A percentile compares a stretch with the other conserved stretches of the same genome.
phyloP scores from a whole-genome alignment of 2,888 invertebrate genomes.

The Drosophila ezoana region DNA sequence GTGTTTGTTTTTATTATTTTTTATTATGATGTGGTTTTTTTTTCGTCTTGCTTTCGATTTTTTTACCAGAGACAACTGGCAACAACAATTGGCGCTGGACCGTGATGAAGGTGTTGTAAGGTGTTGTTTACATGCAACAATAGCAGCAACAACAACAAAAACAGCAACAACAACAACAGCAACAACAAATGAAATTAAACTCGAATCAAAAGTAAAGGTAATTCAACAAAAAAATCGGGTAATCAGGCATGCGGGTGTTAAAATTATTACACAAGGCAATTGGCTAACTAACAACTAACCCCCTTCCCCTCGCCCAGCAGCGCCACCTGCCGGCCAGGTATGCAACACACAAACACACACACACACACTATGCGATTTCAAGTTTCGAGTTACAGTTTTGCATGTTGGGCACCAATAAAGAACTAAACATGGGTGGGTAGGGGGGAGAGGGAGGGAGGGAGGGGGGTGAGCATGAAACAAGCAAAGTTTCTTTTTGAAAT shows the following conservation, averaged over 20 bases:
- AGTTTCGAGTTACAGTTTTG: conserved; percentile 23
- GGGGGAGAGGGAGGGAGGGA: too few relatives aligned
- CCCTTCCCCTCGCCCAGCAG: background rate
- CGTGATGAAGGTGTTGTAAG: conserved; percentile 78
- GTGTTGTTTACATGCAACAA: conserved; percentile 75
- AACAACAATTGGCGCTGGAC: conserved; percentile 63
- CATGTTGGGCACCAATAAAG: conserved; percentile 13
- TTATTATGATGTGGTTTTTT: conserved; percentile 30
- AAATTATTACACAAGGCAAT: conserved; percentile 66
- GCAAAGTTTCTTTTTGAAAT: background rate
- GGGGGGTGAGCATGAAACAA: background rate
- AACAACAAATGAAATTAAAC: conserved; percentile 40
- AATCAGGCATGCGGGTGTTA: conserved; percentile 75
- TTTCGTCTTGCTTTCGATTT: conserved; percentile 6
- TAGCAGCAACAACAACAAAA: conserved; percentile 25
- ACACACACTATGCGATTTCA: conserved; percentile 25
- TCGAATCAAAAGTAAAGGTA: conserved; percentile 49
- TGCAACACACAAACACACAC: conserved; percentile 1
- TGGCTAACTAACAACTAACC: background rate
- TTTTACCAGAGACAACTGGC: conserved; percentile 30
- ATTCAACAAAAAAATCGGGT: conserved; percentile 58
- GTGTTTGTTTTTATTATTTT: conserved; percentile 25
- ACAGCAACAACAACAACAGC: conserved; percentile 19
- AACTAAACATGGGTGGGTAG: background rate
- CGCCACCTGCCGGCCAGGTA: conserved; percentile 24